phyloP scores from a whole-genome alignment of 1,140 invertebrate species.

The Drosophila equinoxialis region DNA sequence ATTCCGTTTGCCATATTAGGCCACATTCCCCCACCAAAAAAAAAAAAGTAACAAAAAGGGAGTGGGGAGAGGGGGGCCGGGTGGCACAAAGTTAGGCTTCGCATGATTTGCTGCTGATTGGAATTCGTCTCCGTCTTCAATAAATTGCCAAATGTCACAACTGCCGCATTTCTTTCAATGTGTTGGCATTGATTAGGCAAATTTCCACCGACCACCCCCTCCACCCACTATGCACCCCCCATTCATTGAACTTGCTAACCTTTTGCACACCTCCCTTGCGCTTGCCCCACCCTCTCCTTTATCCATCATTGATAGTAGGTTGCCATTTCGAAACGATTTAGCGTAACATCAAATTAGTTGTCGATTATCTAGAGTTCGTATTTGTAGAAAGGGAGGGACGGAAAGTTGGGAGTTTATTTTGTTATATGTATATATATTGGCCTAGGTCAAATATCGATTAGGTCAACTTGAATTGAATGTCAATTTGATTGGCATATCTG shows the following conservation, averaged over 20 bases:
- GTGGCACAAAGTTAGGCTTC: constrained; percentile 25
- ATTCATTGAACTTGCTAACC: too few relatives aligned
- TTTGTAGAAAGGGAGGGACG: background rate
- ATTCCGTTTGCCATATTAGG: constrained; percentile 71
- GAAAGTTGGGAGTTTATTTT: constrained; percentile 25
- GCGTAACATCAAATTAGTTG: constrained; percentile 75
- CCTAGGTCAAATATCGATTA: constrained; percentile 81
- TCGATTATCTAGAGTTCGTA: constrained; percentile 60
- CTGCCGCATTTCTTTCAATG: constrained; percentile 48
- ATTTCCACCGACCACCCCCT: constrained; percentile 8
- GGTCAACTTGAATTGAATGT: constrained; percentile 77
- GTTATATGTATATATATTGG: constrained; percentile 62
- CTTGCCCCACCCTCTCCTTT: constrained; percentile 13
- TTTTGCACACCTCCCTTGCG: background rate
- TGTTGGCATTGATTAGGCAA: constrained; percentile 70
- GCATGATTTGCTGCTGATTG: constrained; percentile 79
- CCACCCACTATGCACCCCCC: too few relatives aligned
- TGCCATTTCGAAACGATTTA: constrained; percentile 52
- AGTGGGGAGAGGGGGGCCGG: background rate
- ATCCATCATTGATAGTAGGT: too few relatives aligned
- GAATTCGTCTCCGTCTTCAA: constrained; percentile 74
- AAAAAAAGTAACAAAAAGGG: background rate
- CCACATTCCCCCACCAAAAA: background rate
- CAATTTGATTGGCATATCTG: constrained; percentile 76
- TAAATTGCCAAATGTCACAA: constrained; percentile 79